Percentiles rank a stretch among this genome's conserved stretches.
phyloP scores from a whole-genome alignment of 2,113 vertebrate species.

The Rhodinocichla rosea region DNA sequence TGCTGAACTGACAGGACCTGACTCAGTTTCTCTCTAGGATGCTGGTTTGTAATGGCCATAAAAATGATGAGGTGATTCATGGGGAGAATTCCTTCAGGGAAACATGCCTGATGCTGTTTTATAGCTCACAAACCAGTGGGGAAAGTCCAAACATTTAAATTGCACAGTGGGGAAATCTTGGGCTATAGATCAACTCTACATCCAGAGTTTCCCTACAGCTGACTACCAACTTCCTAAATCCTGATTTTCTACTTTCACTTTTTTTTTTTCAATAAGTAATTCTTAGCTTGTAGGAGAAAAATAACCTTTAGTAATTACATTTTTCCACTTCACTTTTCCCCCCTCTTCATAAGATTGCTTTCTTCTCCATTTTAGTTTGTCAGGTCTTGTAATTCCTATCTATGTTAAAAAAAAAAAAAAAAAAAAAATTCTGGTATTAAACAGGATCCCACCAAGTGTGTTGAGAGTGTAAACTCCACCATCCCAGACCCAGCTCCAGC shows the following conservation, averaged over 20 bases:
- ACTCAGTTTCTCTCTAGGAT: neutral
- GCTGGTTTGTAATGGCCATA: accelerated
- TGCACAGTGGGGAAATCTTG: neutral
- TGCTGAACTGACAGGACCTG: neutral
- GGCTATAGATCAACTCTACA: neutral
- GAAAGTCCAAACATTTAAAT: neutral
- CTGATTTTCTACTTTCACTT: neutral
- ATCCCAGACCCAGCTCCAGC: neutral
- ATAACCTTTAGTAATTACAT: neutral
- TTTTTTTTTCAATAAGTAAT: neutral
- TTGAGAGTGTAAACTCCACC: neutral
- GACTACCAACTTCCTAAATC: neutral
- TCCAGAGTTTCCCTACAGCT: neutral
- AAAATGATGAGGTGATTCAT: neutral
- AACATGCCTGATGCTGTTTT: neutral
- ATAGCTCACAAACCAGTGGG: neutral
- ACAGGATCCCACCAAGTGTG: neutral
- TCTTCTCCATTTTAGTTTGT: neutral
- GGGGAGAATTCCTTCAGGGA: neutral
- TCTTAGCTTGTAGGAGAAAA: neutral
- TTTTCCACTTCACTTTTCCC: neutral
- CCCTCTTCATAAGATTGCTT: accelerated
- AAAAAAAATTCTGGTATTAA: neutral
- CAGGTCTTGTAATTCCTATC: neutral
- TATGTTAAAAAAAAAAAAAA: neutral